phyloP scores from a whole-genome alignment of 1,140 invertebrate genomes.

The Nasonia giraulti region DNA sequence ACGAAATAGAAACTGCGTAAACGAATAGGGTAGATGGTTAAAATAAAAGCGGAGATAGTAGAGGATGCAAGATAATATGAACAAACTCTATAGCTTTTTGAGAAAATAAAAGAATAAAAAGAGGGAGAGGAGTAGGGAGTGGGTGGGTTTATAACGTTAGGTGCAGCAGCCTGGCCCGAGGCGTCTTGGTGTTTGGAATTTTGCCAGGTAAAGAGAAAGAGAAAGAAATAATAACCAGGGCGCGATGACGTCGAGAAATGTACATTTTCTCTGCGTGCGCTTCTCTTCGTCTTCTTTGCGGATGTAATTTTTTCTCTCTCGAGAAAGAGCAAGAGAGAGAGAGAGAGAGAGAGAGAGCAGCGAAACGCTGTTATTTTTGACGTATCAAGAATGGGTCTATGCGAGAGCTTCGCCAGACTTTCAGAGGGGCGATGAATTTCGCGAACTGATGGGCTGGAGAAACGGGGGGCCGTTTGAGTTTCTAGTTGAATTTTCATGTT shows the following conservation, averaged over 20 bases:
- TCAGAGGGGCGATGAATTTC: background rate
- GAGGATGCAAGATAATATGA: conserved; percentile 1
- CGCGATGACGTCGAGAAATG: background rate
- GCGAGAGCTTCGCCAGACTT: background rate
- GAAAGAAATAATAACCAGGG: conserved; percentile 19
- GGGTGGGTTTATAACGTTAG: conserved; percentile 56
- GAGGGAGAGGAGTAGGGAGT: background rate
- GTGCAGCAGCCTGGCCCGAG: conserved; percentile 52
- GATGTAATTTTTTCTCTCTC: conserved; percentile 25
- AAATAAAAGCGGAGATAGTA: conserved; percentile 12
- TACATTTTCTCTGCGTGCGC: background rate
- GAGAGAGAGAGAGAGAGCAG: background rate
- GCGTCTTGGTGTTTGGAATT: conserved; percentile 58
- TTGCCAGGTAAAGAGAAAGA: conserved; percentile 7
- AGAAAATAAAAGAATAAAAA: conserved; percentile 27
- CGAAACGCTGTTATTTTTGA: background rate
- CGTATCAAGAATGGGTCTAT: background rate
- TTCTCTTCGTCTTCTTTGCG: background rate
- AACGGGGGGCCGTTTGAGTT: background rate
- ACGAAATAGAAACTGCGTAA: too few relatives aligned
- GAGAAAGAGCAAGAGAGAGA: too few relatives aligned
- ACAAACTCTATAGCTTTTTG: conserved; percentile 30
- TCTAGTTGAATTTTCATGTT: background rate
- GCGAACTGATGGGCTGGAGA: background rate
- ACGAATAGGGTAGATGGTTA: background rate